Percentiles rank a stretch among this genome's conserved stretches.
Evolutionary conservation across 1,140 invertebrate species (phyloP).

Genomic region (Cephus cinctus): DNA sequence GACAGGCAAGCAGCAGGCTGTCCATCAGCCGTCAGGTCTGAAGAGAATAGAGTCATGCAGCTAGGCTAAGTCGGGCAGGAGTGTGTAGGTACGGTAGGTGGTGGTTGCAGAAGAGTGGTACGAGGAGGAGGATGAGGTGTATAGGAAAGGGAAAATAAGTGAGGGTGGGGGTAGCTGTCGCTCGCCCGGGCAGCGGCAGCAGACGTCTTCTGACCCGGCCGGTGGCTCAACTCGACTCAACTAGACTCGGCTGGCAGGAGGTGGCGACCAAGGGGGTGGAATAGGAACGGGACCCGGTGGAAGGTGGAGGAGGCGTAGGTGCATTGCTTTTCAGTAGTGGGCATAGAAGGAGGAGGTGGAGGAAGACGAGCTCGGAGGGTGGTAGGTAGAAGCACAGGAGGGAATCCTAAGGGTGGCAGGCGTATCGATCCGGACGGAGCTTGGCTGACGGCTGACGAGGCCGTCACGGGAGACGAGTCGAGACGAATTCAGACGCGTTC

Average conservation of each 20-base stretch:
- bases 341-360: constrained; percentile 36
- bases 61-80: too few species aligned
- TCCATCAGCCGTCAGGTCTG: background rate
- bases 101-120: background rate
- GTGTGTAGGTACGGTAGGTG: background rate
- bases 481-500: constrained; percentile 38
- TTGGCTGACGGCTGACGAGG: constrained; percentile 56
- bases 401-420: constrained; percentile 43
- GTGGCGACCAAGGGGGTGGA: constrained; percentile 16
- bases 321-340: constrained; percentile 39
- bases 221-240: constrained; percentile 52
- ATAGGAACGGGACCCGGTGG: constrained; percentile 19
- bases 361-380: constrained; percentile 22
- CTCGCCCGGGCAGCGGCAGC: constrained; percentile 51
- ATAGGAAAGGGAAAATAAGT: constrained; percentile 35
- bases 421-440: constrained; percentile 54
- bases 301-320: constrained; percentile 21
- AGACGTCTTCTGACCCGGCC: constrained; percentile 58
- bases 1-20: background rate
- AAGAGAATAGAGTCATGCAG: too few species aligned
- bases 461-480: constrained; percentile 57
- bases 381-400: too few species aligned
- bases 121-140: constrained; percentile 19
- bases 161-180: constrained; percentile 50
- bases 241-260: constrained; percentile 34